Evolutionary conservation across 2,888 invertebrate species (phyloP), one percentile per base, ranked within the genome.

Genomic region (Machimus atricapillus): DNA sequence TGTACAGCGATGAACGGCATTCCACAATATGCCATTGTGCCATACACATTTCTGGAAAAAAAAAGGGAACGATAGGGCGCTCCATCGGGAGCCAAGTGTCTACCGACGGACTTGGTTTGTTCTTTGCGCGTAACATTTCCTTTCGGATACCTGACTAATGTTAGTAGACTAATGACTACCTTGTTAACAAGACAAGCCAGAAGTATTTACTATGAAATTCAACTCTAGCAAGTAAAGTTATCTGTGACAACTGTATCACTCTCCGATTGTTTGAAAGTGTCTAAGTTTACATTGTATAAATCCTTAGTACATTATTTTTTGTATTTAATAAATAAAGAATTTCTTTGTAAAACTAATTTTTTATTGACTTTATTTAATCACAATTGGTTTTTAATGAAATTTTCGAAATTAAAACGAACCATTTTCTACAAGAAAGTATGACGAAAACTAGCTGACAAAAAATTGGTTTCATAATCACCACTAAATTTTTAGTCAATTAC

Each of bases 261-360:
- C 40, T 76, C 76, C 52, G 52, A 27, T 81, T 81, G 52, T 81
- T 81, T 81, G 46, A 81, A 14, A 81, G 27, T 81, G 66, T 66
- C 66, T 66, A 27, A 66, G 66, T 66, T 66, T 66, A 66, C 66
- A 66, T 66, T 66, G 66, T 66, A 66, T 66, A 66, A 66, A 66
- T 66, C 46, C 52, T 79, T 79, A 79, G 52, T 79, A 79, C 46
- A 31, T 79, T 79, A 56, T 82, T 82, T 82, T 82, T 82, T 82
- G 82, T 82, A 82, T 82, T 82, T 52, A 82, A 82, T 82, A 66
- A 58, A 82, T 27, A 66, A 82, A 52, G 31, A 52, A 82, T 66
- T 82, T 82, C 81, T 81, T 81, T 81, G 81, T 81, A 81, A 31
- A 34, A 66, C n/a, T 9, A 8, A 23, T 7, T 2, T 66, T 66